Evolutionary conservation across 1,140 invertebrate genomes (phyloP).

Genomic region (Drosophila eugracilis): DNA sequence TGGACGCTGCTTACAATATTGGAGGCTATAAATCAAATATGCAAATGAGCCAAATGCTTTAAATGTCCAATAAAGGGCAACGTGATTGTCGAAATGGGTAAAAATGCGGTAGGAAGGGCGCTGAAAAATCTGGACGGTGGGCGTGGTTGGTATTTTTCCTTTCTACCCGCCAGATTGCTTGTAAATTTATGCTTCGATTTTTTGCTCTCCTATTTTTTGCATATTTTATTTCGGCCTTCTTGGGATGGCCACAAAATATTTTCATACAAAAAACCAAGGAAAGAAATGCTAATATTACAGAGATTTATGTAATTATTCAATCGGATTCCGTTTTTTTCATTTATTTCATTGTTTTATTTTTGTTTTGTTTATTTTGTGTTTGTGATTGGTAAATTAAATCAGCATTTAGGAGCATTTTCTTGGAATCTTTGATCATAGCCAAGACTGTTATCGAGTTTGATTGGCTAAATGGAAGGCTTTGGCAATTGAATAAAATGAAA

Average conservation of each 20-base stretch:
- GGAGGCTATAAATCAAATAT: slow-evolving; percentile 80
- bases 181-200: slow-evolving; percentile 82
- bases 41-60: slow-evolving; percentile 80
- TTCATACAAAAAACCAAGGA: slow-evolving; percentile 16
- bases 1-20: slow-evolving; percentile 67
- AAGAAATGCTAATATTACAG: slow-evolving; percentile 71
- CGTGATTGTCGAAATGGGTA: slow-evolving; percentile 31
- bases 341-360: slow-evolving; percentile 36
- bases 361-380: slow-evolving; percentile 20
- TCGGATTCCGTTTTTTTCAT: slow-evolving; percentile 59
- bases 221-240: slow-evolving; percentile 21
- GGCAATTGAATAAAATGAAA: slow-evolving; percentile 26
- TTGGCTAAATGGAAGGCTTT: background rate
- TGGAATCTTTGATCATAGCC: slow-evolving; percentile 54
- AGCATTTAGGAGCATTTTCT: slow-evolving; percentile 52
- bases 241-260: slow-evolving; percentile 49
- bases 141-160: slow-evolving; percentile 37
- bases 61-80: slow-evolving; percentile 78
- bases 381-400: slow-evolving; percentile 64
- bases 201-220: slow-evolving; percentile 23
- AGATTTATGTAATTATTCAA: slow-evolving; percentile 83
- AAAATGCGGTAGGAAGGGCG: background rate
- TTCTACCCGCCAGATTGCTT: slow-evolving; percentile 61
- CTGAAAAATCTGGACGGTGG: slow-evolving; percentile 46
- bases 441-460: slow-evolving; percentile 26